Evolutionary conservation across 2,888 invertebrate genomes (phyloP), one percentile per base, ranked within the genome.

Genomic region (Phortica okadai): DNA sequence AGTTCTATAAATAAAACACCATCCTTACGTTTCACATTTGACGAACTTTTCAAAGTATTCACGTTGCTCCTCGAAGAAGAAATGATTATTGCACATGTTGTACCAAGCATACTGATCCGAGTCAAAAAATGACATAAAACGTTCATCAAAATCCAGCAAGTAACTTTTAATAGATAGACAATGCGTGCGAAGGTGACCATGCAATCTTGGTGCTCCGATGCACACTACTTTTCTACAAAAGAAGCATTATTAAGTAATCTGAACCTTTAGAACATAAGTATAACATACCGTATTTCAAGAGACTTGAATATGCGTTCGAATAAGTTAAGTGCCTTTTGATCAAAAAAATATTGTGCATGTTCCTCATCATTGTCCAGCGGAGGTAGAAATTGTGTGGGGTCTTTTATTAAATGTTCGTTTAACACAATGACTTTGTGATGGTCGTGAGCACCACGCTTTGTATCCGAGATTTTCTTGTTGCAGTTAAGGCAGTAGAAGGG

Each of bases 81-180:
- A 95, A 88, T 96, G 94, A 90, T 97, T 94, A 89, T 98, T 98
- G 89, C 98, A 97, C 94, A 97, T 95, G 91, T 98, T 98, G 91
- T 96, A 98, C 93, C 95, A 95, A 44, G 95, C 93, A 87, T 94
- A 97, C 84, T 94, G 93, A 14, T 93, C 88, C 0, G 94, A 93
- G 0, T 93, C 92, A 81, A 94, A 93, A 86, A 96, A 96, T 81
- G 92, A 92, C 76, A 93, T 93, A 89, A 95, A 94, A 87, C 98
- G 93, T 45, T 93, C 93, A 91, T 98, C 98, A 80, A 96, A 94
- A 90, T 98, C 98, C 58, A 98, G 90, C 1, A 98, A 92, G 67
- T 97, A 92, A 67, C 95, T 95, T 5, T 92, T 90, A 75, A 94
- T 92, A 69, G 91, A 82, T 0, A 91, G 85, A 0, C 72, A 78